Evolutionary conservation across 2,797 vertebrate genomes (phyloP).

Genomic region (Rhinatrema bivittatum): DNA sequence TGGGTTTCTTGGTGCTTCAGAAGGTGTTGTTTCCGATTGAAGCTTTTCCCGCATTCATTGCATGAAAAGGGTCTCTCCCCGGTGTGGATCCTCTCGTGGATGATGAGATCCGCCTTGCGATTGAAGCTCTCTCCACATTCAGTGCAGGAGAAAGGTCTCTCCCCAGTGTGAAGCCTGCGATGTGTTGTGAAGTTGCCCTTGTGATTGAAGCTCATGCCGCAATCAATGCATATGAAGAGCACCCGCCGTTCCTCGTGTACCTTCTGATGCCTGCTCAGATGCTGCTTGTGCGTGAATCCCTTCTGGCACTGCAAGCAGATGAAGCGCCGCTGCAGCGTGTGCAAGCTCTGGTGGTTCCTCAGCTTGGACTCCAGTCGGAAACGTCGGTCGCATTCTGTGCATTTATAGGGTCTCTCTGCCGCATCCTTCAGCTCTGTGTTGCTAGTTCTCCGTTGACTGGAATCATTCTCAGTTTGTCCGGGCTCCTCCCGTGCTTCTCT

Average conservation of each 20-base stretch:
- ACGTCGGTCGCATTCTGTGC: fast-evolving
- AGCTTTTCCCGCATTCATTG: no score
- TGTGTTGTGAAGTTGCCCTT: conserved; percentile 18
- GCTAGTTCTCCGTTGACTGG: no score
- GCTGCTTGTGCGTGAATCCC: fast-evolving
- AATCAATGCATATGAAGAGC: conserved; percentile 16
- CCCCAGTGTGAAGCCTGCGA: conserved; percentile 1
- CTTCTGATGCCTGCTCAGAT: fast-evolving
- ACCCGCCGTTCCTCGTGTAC: neutral
- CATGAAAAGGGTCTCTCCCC: no score
- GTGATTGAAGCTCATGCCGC: conserved; percentile 27
- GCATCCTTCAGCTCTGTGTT: no score
- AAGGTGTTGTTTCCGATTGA: no score
- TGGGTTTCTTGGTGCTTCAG: no score
- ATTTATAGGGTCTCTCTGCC: no score
- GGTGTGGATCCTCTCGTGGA: no score
- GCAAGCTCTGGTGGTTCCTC: neutral
- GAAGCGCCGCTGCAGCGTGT: no score
- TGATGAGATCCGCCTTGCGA: no score
- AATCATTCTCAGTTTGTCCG: fast-evolving
- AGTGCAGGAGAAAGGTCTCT: conserved; percentile 27
- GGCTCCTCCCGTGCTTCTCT: fast-evolving
- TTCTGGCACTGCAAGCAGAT: no score
- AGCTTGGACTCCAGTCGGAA: fast-evolving
- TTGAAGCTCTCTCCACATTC: no score